phyloP scores from a whole-genome alignment of 1,140 invertebrate genomes.

The Achatina immaculata region DNA sequence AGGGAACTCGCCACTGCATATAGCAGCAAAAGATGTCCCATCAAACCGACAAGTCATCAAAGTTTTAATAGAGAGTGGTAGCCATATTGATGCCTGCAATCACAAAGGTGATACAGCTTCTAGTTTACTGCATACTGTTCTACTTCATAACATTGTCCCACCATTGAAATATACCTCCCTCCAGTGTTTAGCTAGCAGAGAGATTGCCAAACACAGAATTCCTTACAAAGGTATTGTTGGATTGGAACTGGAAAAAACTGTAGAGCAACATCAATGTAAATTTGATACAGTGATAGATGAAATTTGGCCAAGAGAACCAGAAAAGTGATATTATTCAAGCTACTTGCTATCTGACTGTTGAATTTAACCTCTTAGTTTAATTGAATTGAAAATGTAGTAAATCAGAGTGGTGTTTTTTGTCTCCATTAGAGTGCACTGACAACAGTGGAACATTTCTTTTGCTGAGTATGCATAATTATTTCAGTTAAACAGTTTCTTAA shows the following conservation, averaged over 20 bases:
- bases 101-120: conserved; percentile 80
- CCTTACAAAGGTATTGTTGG: conserved; percentile 82
- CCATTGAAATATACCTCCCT: conserved; percentile 80
- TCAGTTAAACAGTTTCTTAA: background rate
- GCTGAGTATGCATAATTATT: background rate
- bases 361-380: background rate
- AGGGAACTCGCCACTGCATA: conserved; percentile 85
- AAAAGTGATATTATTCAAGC: conserved; percentile 21
- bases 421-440: background rate
- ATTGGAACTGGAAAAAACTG: conserved; percentile 81
- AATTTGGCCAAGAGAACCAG: conserved; percentile 33
- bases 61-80: conserved; percentile 82
- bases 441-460: background rate
- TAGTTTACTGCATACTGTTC: conserved; percentile 78
- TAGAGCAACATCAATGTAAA: conserved; percentile 79
- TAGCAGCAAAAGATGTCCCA: conserved; percentile 77
- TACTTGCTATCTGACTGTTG: background rate
- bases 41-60: conserved; percentile 76
- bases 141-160: conserved; percentile 80
- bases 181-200: conserved; percentile 86
- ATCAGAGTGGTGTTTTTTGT: background rate
- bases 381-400: no score
- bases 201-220: conserved; percentile 79
- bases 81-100: conserved; percentile 90
- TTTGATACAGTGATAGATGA: conserved; percentile 31